Conservation (phyloP, 1,140 invertebrate species). For the Hyles euphorbiae region DNA sequence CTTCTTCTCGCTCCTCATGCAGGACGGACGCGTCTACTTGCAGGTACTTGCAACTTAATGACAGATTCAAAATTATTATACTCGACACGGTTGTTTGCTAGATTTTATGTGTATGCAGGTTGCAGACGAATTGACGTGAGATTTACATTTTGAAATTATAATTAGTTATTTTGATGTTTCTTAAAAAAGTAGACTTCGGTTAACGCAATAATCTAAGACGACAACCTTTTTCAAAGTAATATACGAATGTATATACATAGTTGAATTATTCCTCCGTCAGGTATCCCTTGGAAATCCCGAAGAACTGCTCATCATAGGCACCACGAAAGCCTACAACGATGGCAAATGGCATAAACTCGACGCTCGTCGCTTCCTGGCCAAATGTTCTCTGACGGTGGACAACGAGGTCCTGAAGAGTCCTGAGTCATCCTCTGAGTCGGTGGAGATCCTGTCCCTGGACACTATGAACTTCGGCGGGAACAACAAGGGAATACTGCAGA, state of each 20-base stretch:
- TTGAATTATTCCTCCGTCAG: constrained; percentile 19
- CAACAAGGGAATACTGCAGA: constrained; percentile 79
- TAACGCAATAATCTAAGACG: too few relatives aligned
- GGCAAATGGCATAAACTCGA: constrained; percentile 89
- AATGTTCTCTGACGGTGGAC: constrained; percentile 84
- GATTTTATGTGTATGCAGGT: not conserved
- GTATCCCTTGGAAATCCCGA: constrained; percentile 54
- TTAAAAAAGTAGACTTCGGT: not conserved
- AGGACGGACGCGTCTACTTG: constrained; percentile 84
- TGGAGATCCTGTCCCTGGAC: constrained; percentile 77
- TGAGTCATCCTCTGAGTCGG: constrained; percentile 50
- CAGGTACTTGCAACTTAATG: constrained; percentile 61
- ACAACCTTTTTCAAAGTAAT: not conserved
- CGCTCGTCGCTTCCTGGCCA: constrained; percentile 79
- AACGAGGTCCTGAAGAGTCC: constrained; percentile 61
- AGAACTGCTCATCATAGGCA: constrained; percentile 76
- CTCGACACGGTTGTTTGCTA: not conserved
- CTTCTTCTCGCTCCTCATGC: constrained; percentile 91
- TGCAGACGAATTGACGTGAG: too few relatives aligned
- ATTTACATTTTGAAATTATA: not conserved
- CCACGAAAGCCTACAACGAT: constrained; percentile 83
- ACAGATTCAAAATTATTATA: not conserved
- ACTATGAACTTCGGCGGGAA: constrained; percentile 94
- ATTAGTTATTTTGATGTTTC: not conserved
- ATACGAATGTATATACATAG: not conserved